phyloP scores from a whole-genome alignment of 2,113 vertebrate species.

The Rostratula benghalensis region DNA sequence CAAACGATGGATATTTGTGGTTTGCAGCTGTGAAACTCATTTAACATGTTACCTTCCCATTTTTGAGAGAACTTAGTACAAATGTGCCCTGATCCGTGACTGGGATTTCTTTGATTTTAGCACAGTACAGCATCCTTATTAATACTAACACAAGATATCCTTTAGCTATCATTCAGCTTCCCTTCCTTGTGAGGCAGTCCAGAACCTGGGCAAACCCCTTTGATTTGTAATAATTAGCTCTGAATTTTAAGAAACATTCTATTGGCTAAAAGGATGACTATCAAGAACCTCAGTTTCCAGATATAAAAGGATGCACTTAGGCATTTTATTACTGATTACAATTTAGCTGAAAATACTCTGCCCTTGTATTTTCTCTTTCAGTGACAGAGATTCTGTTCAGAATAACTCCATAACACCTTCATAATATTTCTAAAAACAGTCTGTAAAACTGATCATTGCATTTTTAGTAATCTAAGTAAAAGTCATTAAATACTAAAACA shows the following conservation, averaged over 20 bases:
- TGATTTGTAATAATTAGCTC: neutral
- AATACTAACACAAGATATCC: neutral
- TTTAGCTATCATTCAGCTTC: neutral
- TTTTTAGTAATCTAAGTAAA: neutral
- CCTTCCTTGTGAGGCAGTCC: neutral
- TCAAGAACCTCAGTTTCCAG: neutral
- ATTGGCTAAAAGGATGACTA: neutral
- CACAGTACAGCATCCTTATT: neutral
- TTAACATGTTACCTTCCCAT: neutral
- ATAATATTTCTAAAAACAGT: neutral
- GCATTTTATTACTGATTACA: neutral
- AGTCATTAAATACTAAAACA: neutral
- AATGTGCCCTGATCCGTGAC: neutral
- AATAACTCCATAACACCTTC: neutral
- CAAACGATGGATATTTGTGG: neutral
- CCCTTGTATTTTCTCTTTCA: neutral
- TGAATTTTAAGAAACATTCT: neutral
- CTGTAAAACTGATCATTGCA: neutral
- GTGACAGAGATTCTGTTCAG: neutral
- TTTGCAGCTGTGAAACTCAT: neutral
- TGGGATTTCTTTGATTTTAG: neutral
- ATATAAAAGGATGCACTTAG: neutral
- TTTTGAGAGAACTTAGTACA: neutral
- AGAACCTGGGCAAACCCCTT: neutral
- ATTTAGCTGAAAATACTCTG: neutral